Base-by-base conservation (phyloP, 2,888 invertebrate species). In the Eristalis pertinax region DNA sequence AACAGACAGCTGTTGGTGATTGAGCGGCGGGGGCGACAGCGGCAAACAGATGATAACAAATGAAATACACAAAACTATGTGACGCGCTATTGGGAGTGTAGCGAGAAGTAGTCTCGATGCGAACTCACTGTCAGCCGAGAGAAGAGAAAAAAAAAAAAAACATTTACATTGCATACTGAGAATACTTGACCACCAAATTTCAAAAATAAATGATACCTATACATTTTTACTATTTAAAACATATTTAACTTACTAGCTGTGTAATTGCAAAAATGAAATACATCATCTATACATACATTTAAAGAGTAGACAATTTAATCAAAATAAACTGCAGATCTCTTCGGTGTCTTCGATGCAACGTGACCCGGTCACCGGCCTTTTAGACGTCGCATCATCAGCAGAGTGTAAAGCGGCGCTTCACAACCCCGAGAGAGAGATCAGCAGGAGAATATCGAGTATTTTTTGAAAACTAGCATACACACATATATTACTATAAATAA, bases 191-290 rank as follows among this genome's bases (percentile, higher is more conserved):
- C 87, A 87, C 87, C 87, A 80, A 83, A 65, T 32, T 67, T 50
- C n/a, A 58, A 43, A 38, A 73, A 35, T 75, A 75, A 26, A 77
- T 50, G 65, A 79, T 58, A 84, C 62, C 75, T 83, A 78, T 77
- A 82, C 75, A 84, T 58, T 75, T 84, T 84, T 75, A 75, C 58
- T 76, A 76, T 75, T 43, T 75, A 69, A 62, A 62, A 72, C 77
- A 82, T 86, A 86, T 82, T 82, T 85, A 77, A 81, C 85, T 74
- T 74, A 82, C 74, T 82, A 86, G 70, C 86, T 83, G 78, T 86
- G 82, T 79, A 86, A 68, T 73, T n/a, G n/a, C n/a, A n/a, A n/a
- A n/a, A n/a, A n/a, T 68, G 76, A 50, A 60, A 70, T 41, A 74
- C 41, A 81, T 63, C 64, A 70, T 62, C 60, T 50, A 29, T 41